A percentile compares a stretch with the other conserved stretches of the same genome.
Evolutionary conservation across 23 tunicate species (phyloP).

Genomic region (Trididemnum miniatum): DNA sequence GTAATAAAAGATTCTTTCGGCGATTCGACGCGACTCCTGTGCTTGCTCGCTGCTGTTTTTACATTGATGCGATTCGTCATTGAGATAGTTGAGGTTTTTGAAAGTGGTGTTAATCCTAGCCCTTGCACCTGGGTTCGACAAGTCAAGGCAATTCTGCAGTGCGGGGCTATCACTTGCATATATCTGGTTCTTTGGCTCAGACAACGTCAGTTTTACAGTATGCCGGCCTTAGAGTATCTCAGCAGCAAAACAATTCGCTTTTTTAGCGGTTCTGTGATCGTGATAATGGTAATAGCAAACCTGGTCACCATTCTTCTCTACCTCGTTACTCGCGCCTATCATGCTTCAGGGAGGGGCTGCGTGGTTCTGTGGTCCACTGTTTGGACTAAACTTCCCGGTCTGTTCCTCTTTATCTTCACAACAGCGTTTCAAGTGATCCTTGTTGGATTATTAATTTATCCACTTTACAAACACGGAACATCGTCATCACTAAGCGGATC

Average conservation of each 20-base stretch:
- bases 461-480: constrained; percentile 34
- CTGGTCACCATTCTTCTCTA: constrained; percentile 42
- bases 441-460: constrained; percentile 61
- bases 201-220: constrained; percentile 64
- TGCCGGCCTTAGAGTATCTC: constrained; percentile 29
- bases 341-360: constrained; percentile 45
- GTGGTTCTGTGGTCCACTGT: constrained; percentile 25
- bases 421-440: constrained; percentile 63
- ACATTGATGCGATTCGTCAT: background rate
- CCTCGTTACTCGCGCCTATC: constrained; percentile 44
- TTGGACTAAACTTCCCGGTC: constrained; percentile 59
- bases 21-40: background rate
- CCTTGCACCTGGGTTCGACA: constrained; percentile 41
- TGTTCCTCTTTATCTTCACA: constrained; percentile 45
- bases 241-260: constrained; percentile 16
- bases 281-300: constrained; percentile 54
- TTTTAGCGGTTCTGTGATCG: constrained; percentile 48
- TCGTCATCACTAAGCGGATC: background rate
- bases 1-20: too few species aligned
- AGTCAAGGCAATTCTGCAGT: constrained; percentile 45
- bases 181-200: constrained; percentile 75
- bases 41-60: background rate
- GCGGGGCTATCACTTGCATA: constrained; percentile 41
- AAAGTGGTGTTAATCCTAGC: background rate
- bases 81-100: background rate